Percentiles rank a stretch among this genome's conserved stretches.
Evolutionary conservation across 2,888 invertebrate genomes (phyloP).

Genomic region (Halictus quadricinctus): DNA sequence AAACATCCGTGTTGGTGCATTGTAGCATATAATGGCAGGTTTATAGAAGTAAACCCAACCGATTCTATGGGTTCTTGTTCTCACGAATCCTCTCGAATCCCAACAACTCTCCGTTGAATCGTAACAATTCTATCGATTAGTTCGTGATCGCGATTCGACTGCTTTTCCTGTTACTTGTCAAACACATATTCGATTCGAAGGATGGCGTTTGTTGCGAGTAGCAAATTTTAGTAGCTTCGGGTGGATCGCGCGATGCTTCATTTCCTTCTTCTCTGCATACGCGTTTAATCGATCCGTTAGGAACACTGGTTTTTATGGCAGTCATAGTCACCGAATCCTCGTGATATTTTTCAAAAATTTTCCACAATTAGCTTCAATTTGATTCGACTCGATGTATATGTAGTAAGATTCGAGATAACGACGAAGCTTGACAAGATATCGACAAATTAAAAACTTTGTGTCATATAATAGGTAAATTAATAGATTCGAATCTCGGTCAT

Average conservation of each 20-base stretch:
- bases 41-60: neutral
- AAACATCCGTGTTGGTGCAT: neutral
- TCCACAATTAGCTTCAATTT: neutral
- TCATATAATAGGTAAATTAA: neutral
- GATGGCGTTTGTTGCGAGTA: neutral
- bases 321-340: neutral
- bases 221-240: neutral
- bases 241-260: neutral
- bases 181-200: neutral
- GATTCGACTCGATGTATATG: neutral
- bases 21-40: neutral
- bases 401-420: neutral
- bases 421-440: neutral
- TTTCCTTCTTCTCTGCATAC: neutral
- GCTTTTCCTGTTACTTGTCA: neutral
- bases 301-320: neutral
- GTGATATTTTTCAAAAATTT: neutral
- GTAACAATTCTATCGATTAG: neutral
- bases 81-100: neutral
- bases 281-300: conserved; percentile 25
- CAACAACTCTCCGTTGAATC: neutral
- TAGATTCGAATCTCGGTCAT: conserved; percentile 32
- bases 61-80: neutral
- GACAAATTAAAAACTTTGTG: conserved; percentile 14
- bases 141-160: neutral